These are phyloP conservation scores for Tenualosa thibaudeaui DNA, from an alignment of 2,797 vertebrate species.

Conservation along the genomic window DNA sequence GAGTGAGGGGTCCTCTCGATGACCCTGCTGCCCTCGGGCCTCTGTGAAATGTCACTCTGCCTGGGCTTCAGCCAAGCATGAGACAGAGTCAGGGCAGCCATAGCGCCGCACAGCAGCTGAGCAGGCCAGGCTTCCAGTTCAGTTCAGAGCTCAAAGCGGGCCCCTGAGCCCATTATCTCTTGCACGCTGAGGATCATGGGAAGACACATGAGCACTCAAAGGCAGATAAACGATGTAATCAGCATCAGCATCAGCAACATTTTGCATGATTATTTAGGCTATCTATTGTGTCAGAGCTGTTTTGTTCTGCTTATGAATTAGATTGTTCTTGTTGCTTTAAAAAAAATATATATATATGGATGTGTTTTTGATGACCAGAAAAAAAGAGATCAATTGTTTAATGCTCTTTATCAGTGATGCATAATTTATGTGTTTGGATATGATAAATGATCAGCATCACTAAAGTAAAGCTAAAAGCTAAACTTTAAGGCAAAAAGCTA, in stretches of 20 bases:
- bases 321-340: no score
- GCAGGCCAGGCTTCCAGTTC: not conserved
- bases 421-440: not conserved
- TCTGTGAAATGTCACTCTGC: constrained; percentile 47
- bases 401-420: no score
- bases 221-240: not conserved
- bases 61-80: constrained; percentile 33
- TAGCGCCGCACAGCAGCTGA: not conserved
- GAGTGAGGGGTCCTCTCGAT: constrained; percentile 37
- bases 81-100: constrained; percentile 20
- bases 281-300: not conserved
- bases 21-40: constrained; percentile 40
- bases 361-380: not conserved
- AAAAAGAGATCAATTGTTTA: not conserved
- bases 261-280: not conserved
- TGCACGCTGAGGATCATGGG: not conserved
- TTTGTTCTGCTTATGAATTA: not conserved
- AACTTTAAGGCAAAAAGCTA: no score
- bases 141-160: constrained; percentile 19
- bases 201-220: not conserved
- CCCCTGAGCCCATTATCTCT: constrained; percentile 14
- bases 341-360: no score
- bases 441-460: no score
- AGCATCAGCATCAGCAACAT: not conserved
- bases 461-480: no score